Evolutionary conservation across 2,797 vertebrate species (phyloP).

Genomic region (Sebastes jordani): DNA sequence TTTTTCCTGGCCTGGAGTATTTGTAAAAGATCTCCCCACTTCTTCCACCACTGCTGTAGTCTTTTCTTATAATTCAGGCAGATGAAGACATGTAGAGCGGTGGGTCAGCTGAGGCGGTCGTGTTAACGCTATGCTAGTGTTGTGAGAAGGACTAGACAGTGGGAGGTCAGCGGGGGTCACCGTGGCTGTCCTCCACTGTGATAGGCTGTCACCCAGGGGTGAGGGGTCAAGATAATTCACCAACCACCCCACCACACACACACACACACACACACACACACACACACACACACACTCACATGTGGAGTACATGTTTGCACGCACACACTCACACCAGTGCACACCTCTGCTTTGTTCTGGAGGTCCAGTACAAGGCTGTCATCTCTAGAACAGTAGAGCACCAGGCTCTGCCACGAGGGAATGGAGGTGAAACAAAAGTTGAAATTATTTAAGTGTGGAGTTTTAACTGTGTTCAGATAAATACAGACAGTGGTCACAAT

Average conservation of each 20-base stretch:
- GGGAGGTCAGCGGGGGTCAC: slow-evolving; percentile 73
- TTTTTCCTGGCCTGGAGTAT: not conserved
- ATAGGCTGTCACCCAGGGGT: slow-evolving; percentile 81
- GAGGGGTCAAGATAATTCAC: slow-evolving; percentile 76
- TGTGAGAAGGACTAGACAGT: slow-evolving; percentile 78
- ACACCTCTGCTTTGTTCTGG: slow-evolving; percentile 65
- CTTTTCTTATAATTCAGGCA: slow-evolving; percentile 22
- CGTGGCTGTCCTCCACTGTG: slow-evolving; percentile 80
- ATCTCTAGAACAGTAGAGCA: slow-evolving; percentile 42
- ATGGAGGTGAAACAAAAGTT: slow-evolving; percentile 35
- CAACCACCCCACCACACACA: too few relatives aligned
- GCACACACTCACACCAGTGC: not conserved
- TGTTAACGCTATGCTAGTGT: slow-evolving; percentile 78
- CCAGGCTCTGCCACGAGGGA: slow-evolving; percentile 37
- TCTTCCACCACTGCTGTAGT: not conserved
- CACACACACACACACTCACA: slow-evolving; percentile 38
- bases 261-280: slow-evolving; percentile 28
- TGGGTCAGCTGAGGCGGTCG: slow-evolving; percentile 58
- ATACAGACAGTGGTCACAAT: not conserved
- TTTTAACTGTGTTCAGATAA: not conserved
- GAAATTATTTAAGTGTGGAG: not conserved
- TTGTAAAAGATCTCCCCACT: not conserved
- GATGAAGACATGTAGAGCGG: slow-evolving; percentile 18
- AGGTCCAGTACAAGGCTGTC: slow-evolving; percentile 59
- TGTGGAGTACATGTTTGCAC: slow-evolving; percentile 18